These are phyloP conservation scores for Elysia crispata DNA, from an alignment of 2,888 invertebrate genomes.

Conservation along the genomic window DNA sequence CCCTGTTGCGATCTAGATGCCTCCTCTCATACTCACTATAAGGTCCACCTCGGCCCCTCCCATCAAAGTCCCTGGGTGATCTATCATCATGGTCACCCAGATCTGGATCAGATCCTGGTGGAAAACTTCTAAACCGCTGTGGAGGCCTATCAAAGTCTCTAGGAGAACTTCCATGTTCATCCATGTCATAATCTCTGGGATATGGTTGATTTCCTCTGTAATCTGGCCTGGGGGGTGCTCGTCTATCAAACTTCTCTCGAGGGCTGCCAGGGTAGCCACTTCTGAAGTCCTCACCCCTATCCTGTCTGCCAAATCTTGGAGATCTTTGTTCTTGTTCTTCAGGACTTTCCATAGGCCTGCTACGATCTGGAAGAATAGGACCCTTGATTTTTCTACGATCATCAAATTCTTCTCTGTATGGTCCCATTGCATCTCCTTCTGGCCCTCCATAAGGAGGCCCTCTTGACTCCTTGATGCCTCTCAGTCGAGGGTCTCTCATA, in stretches of 20 bases:
- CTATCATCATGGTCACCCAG: slow-evolving; percentile 36
- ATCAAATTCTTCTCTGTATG: slow-evolving; percentile 27
- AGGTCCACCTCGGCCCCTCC: no score
- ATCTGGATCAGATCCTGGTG: neutral
- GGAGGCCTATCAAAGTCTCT: neutral
- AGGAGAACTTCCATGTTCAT: slow-evolving; percentile 39
- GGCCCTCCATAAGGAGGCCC: neutral
- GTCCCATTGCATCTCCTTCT: slow-evolving; percentile 34
- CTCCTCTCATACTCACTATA: no score
- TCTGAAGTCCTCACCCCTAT: slow-evolving; percentile 46
- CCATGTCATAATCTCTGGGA: slow-evolving; percentile 45
- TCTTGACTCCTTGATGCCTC: slow-evolving; percentile 40
- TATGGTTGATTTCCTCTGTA: slow-evolving; percentile 22
- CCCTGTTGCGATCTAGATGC: no score
- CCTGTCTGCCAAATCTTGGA: slow-evolving; percentile 29
- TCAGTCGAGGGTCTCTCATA: slow-evolving; percentile 42
- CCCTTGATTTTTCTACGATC: slow-evolving; percentile 32
- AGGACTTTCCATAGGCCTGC: slow-evolving; percentile 17
- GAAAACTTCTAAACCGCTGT: slow-evolving; percentile 1
- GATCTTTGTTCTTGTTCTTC: slow-evolving; percentile 37
- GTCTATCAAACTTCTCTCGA: slow-evolving; percentile 44
- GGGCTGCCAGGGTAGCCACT: slow-evolving; percentile 31
- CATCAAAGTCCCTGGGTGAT: no score
- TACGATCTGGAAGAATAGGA: slow-evolving; percentile 13
- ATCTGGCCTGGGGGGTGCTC: slow-evolving; percentile 29